Evolutionary conservation across 2,888 invertebrate genomes (phyloP), one percentile per base, ranked within the genome.

Genomic region (Eupithecia insigniata): DNA sequence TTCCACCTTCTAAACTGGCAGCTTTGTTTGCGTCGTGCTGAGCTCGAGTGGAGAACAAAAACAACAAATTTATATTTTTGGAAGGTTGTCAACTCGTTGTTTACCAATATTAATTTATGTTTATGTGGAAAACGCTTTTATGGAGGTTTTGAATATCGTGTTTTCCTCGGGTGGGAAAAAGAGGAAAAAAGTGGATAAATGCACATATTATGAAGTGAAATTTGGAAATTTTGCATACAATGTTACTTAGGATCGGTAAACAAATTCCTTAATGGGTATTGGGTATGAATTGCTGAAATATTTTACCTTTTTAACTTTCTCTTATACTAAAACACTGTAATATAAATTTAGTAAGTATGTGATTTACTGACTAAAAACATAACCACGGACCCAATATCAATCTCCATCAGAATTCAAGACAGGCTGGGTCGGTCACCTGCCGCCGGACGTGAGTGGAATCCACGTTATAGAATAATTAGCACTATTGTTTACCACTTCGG

Each of bases 11-110:
- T 69, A 46, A 71, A 32, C 68, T 43, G 66, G 62, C 80, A 71
- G 77, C 76, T 80, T 79, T 84, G 81, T 84, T 84, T 85, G 79
- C 78, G 82, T 80, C 73, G 76, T 75, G 72, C 46, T 46, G 51
- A 55, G 55, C 81, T 81, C 69, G 75, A 78, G 62, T 72, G 71
- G 79, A 72, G 77, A 77, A 83, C 83, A 67, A 85, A 84, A 82
- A 83, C 81, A 82, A 82, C 76, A 78, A 78, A 79, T 78, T 78
- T 80, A 82, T 82, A 79, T 85, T 85, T 87, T 87, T 87, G 84
- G 86, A 85, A 85, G 85, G 81, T 83, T 87, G 85, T 85, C 87
- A 88, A 86, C 82, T 87, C 85, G 84, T 82, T 84, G 81, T 84
- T 84, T 81, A 83, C 80, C 81, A 83, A 85, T 86, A 85, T 84